Conservation (phyloP, 2,113 vertebrate genomes). For the Peromyscus polionotus region DNA sequence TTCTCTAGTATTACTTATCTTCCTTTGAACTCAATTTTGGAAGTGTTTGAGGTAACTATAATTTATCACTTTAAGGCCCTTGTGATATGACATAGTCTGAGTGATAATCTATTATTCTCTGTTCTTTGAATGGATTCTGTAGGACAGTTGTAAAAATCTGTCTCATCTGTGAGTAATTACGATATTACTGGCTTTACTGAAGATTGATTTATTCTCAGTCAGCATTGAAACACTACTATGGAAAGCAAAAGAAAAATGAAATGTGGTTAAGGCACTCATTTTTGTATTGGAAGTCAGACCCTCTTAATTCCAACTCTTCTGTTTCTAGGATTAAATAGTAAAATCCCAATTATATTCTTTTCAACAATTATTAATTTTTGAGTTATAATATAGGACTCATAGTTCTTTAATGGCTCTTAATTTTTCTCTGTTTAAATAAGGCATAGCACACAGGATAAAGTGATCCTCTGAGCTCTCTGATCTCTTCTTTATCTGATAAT, state of each 20-base stretch:
- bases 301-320: neutral
- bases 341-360: neutral
- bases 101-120: neutral
- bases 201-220: neutral
- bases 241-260: neutral
- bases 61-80: neutral
- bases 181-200: neutral
- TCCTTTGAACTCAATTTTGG: neutral
- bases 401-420: neutral
- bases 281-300: neutral
- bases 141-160: neutral
- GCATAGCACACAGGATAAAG: neutral
- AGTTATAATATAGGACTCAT: neutral
- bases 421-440: neutral
- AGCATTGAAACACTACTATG: neutral
- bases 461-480: neutral
- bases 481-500: neutral
- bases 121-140: neutral
- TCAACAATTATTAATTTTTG: neutral
- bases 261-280: neutral
- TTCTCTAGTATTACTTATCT: neutral
- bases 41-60: conserved; percentile 7
- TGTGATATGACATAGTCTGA: neutral
- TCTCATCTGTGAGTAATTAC: neutral
- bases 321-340: neutral